Evolutionary conservation across 2,113 vertebrate genomes (phyloP), one percentile per base, ranked within the genome.

Genomic region (Podarcis muralis): DNA sequence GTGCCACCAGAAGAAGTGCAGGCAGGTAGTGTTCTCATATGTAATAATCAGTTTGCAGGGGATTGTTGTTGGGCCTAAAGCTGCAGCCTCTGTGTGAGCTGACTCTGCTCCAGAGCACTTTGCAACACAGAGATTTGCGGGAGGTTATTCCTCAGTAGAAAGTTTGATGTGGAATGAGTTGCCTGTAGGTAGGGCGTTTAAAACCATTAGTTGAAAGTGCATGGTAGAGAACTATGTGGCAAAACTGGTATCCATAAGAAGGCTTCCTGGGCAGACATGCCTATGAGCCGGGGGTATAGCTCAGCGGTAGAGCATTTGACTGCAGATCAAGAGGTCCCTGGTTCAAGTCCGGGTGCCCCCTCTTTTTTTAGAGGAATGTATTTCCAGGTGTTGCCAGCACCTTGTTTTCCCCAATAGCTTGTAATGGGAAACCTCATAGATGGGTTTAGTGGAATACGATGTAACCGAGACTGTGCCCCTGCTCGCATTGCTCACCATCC

Each of bases 281-380:
- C 4, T 48, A 11, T 53, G 68, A 35, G 40, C 4, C 8, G 84
- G 84, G 84, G 84, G 84, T 85, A 85, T 85, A 85, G 84, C 84
- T 85, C 84, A 85, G 84, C 72, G 84, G 84, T 71, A 85, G 84
- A 85, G 84, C 84, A 85, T 85, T 85, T 85, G 84, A 85, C 84
- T 85, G 84, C 84, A 85, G 84, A 85, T 85, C 84, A 85, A 85
- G 84, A 85, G 84, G 84, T 85, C 84, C 84, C 84, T 62, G 84
- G 84, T 85, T 85, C 84, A 85, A 85, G 53, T 85, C 84, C 84
- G 72, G 84, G 84, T 76, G 84, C 84, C 84, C 84, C 84, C 84
- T 85, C 12, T 27, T 62, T 85, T 85, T 25, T 13, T 48, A 62
- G 5, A 62, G 59, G 59, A 53, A 53, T 12, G 48, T 53, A 11